Evolutionary conservation across 2,797 vertebrate genomes (phyloP).

Genomic region (Oryzias dopingdopingensis): DNA sequence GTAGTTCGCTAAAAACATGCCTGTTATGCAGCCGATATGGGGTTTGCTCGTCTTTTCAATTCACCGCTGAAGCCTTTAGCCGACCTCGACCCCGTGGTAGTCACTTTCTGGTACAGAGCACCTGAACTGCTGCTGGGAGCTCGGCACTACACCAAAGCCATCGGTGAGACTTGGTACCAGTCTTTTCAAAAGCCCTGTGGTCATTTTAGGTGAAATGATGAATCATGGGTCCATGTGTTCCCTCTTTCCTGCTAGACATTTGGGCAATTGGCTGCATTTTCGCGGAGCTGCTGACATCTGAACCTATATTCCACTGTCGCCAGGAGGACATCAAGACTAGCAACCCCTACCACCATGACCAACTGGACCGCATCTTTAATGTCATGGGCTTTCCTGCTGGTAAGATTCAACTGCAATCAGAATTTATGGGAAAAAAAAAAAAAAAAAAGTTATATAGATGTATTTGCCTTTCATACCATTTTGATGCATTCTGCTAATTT

Average conservation of each 20-base stretch:
- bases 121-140: constrained; percentile 97
- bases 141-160: constrained; percentile 99
- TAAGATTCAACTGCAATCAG: constrained; percentile 53
- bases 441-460: constrained; percentile 1
- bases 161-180: constrained; percentile 81
- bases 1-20: background rate
- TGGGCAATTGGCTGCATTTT: constrained; percentile 99
- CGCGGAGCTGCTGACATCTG: constrained; percentile 98
- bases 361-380: constrained; percentile 99
- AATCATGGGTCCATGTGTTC: background rate
- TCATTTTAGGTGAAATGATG: background rate
- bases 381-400: constrained; percentile 99
- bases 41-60: constrained; percentile 99
- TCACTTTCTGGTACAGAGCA: constrained; percentile 99
- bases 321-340: constrained; percentile 99
- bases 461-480: background rate
- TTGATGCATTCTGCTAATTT: background rate
- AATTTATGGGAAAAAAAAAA: background rate
- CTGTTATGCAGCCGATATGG: constrained; percentile 90
- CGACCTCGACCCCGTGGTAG: constrained; percentile 99
- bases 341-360: constrained; percentile 99
- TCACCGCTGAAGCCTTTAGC: constrained; percentile 99
- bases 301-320: constrained; percentile 99
- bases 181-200: background rate
- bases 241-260: constrained; percentile 82